phyloP scores from a whole-genome alignment of 2,113 vertebrate species.

The Hemibagrus wyckioides region DNA sequence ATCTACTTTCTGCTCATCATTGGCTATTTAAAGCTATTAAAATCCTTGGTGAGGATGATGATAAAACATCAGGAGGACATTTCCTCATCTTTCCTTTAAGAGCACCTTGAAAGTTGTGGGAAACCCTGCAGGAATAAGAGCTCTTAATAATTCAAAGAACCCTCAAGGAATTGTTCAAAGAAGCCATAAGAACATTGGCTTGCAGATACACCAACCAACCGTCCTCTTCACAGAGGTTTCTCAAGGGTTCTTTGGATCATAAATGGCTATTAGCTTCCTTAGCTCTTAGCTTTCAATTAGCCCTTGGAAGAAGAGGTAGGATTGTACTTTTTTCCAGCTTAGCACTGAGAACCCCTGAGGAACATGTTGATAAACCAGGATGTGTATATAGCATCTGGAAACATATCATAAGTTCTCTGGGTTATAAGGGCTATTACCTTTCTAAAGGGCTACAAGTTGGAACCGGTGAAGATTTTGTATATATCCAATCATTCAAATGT shows the following conservation, averaged over 20 bases:
- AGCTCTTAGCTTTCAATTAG: not conserved
- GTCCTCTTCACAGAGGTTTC: not conserved
- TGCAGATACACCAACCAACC: not conserved
- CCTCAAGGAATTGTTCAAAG: not conserved
- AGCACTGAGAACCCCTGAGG: not conserved
- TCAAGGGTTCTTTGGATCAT: not conserved
- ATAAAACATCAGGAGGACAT: not conserved
- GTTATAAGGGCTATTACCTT: not conserved
- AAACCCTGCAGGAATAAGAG: not conserved
- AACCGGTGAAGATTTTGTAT: not conserved
- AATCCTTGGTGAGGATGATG: not conserved
- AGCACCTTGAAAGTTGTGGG: not conserved
- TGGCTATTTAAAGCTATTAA: not conserved
- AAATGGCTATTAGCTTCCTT: not conserved
- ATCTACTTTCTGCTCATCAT: not conserved
- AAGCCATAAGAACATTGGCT: not conserved
- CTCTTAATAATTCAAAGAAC: not conserved
- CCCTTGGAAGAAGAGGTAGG: not conserved
- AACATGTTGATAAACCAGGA: not conserved
- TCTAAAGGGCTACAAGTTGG: not conserved
- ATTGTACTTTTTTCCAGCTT: not conserved
- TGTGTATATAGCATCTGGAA: not conserved
- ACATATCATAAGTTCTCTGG: not conserved
- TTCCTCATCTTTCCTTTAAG: not conserved
- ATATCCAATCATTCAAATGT: not conserved